phyloP scores from a whole-genome alignment of 2,888 invertebrate species.

The Eurytoma adleriae region DNA sequence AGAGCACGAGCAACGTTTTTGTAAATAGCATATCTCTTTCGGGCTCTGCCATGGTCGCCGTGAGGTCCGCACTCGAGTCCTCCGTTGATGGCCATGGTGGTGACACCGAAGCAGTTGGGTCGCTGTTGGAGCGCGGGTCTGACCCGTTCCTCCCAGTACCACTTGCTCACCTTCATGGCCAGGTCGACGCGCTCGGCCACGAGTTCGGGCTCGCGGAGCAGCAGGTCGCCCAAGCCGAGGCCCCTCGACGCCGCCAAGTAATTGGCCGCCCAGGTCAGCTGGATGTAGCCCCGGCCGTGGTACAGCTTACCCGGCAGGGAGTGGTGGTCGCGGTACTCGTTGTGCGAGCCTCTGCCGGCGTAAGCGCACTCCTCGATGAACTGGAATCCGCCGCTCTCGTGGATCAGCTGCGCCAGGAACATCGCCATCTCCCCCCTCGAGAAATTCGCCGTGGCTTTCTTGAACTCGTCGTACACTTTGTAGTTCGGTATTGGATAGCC shows the following conservation, averaged over 20 bases:
- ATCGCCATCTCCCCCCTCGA: not conserved
- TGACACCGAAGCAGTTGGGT: not conserved
- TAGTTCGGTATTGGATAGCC: too few relatives aligned
- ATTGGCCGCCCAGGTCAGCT: constrained; percentile 39
- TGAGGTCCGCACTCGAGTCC: not conserved
- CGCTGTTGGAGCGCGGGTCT: not conserved
- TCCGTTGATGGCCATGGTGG: constrained; percentile 1
- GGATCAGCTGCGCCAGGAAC: constrained; percentile 41
- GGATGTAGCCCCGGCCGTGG: constrained; percentile 41
- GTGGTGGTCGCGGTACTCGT: not conserved
- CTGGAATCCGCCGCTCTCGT: constrained; percentile 42
- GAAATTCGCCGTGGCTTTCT: too few relatives aligned
- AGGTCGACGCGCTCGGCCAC: not conserved
- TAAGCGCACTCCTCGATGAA: constrained; percentile 5
- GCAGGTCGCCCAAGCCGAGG: constrained; percentile 2
- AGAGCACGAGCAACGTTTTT: not conserved
- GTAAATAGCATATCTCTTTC: not conserved
- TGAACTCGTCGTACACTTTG: too few relatives aligned
- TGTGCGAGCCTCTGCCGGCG: too few relatives aligned
- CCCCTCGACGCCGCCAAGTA: constrained; percentile 24
- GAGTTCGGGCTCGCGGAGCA: constrained; percentile 9
- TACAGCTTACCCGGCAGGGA: constrained; percentile 7
- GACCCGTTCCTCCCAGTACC: constrained; percentile 30
- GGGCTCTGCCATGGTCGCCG: too few relatives aligned
- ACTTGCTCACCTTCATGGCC: constrained; percentile 2